Percentiles rank a stretch among this genome's conserved stretches.
Evolutionary conservation across 2,888 invertebrate genomes (phyloP).

Genomic region (Thysanoteuthis rhombus): DNA sequence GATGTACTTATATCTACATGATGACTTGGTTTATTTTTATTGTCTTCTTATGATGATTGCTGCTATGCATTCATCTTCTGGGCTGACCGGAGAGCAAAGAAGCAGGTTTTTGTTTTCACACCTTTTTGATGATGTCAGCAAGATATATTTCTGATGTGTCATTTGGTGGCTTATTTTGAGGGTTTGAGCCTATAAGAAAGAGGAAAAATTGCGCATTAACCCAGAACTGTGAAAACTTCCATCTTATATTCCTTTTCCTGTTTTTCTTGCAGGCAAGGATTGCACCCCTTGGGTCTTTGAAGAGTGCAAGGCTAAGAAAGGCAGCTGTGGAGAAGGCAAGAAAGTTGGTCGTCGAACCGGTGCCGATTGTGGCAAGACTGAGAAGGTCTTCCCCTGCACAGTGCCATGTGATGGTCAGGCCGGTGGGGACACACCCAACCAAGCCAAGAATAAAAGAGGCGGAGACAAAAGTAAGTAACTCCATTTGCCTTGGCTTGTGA

Average conservation of each 20-base stretch:
- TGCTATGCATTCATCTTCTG: too few species aligned
- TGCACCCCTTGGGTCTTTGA: constrained; percentile 18
- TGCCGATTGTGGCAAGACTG: constrained; percentile 14
- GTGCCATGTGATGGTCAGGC: constrained; percentile 2
- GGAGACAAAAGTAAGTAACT: background rate
- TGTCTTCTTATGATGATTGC: too few species aligned
- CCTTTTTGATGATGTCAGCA: too few species aligned
- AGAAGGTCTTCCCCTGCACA: constrained; percentile 14
- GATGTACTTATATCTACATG: too few species aligned
- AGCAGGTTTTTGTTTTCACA: too few species aligned
- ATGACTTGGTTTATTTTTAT: too few species aligned
- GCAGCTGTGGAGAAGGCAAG: constrained; percentile 1
- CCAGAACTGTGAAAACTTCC: background rate
- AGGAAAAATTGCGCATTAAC: too few species aligned
- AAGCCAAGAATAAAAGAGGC: background rate
- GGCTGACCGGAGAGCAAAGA: too few species aligned
- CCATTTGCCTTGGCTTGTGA: background rate
- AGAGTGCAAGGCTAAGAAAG: constrained; percentile 14
- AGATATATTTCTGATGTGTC: too few species aligned
- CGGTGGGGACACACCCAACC: background rate
- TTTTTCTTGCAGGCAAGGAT: background rate
- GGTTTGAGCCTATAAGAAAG: too few species aligned
- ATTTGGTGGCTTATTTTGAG: too few species aligned
- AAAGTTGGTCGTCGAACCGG: constrained; percentile 28
- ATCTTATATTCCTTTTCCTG: background rate